These are phyloP conservation scores for Aporophyla lueneburgensis DNA, from an alignment of 2,888 invertebrate species.

Conservation along the genomic window DNA sequence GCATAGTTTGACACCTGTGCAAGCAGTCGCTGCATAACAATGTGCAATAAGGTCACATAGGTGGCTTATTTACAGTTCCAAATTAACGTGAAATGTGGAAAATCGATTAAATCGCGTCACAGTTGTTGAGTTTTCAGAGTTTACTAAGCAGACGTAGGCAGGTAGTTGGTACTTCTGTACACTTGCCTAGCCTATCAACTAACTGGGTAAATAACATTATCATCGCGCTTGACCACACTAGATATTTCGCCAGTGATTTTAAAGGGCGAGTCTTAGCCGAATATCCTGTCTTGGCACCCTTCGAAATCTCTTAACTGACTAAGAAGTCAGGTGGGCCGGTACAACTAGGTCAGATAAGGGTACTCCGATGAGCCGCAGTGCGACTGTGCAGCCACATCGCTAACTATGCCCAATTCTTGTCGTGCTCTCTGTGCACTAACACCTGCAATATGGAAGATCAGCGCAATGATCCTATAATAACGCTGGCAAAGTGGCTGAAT, in stretches of 20 bases:
- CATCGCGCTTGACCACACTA: neutral
- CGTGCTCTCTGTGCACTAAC: no score
- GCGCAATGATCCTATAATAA: no score
- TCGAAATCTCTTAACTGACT: no score
- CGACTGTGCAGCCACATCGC: no score
- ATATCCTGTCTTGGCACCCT: no score
- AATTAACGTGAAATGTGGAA: constrained; percentile 47
- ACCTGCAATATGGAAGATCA: no score
- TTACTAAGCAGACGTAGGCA: neutral
- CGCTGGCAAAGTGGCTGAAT: no score
- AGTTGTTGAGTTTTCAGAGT: constrained; percentile 21
- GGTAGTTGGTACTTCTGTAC: neutral
- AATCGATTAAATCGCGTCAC: constrained; percentile 45
- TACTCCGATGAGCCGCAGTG: no score
- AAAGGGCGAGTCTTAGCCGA: no score
- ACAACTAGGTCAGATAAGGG: no score
- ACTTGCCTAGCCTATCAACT: neutral
- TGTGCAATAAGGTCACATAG: constrained; percentile 23
- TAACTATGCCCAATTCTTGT: no score
- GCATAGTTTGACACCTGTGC: constrained; percentile 8
- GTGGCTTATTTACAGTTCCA: constrained; percentile 29
- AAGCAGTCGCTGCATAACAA: constrained; percentile 7
- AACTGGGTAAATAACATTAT: neutral
- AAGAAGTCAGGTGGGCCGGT: no score
- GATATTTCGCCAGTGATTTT: neutral